Evolutionary conservation across 2,113 vertebrate genomes (phyloP), one percentile per base, ranked within the genome.

Genomic region (Gallinago media): DNA sequence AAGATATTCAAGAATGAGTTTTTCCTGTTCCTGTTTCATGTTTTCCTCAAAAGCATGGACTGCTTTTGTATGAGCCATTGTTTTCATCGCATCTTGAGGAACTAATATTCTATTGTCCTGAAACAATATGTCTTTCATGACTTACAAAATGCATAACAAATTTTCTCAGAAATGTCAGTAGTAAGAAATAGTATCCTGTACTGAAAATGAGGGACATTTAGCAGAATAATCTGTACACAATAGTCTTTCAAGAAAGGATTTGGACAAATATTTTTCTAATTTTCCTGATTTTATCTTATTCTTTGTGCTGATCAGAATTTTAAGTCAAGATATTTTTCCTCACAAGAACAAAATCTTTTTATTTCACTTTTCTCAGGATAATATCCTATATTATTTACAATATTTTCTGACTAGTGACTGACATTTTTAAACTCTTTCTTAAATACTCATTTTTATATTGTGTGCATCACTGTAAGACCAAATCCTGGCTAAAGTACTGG

Each of bases 31-130:
- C 11, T 78, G 19, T 76, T 92, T 65, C 54, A 44, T 1, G 1
- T 77, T 88, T 91, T 68, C n/a, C 26, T 54, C 12, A 91, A 95
- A 91, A 85, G 3, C 29, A 34, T 50, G 9, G 16, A 20, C 7
- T 70, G 11, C 71, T 79, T 89, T 88, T 49, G 40, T 71, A 9
- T 59, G 16, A 88, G 7, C 12, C 47, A 66, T 54, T 66, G 17
- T 44, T 96, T 94, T 95, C 40, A 84, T 63, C 59, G 80, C 38
- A 80, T 88, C 26, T 92, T 49, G 68, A 92, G 81, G 36, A 95
- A 86, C 19, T 86, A 88, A 74, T 55, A 44, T 61, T 78, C 26
- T 78, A 2, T 91, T 94, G 63, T 94, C 26, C 36, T 81, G 36
- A 86, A 89, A 80, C 9, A 89, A 40, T 38, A 83, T 6, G 11